phyloP scores from a whole-genome alignment of 2,113 vertebrate genomes.

The Notothenia rossii region DNA sequence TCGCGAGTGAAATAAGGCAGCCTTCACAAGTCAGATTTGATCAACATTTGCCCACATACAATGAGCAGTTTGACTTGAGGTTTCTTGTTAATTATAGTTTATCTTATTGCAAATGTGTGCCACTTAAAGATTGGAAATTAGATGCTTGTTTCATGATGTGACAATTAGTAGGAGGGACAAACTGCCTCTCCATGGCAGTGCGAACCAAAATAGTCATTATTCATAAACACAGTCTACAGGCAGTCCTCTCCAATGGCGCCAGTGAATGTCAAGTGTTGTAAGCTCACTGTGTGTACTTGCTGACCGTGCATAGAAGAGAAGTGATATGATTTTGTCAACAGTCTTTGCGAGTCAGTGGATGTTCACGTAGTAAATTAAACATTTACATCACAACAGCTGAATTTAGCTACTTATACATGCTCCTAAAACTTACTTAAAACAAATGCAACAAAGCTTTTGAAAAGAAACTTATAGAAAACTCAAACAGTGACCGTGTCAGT shows the following conservation, averaged over 20 bases:
- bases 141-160: constrained; percentile 31
- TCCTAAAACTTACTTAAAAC: background rate
- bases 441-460: constrained; percentile 19
- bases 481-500: constrained; percentile 8
- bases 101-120: constrained; percentile 13
- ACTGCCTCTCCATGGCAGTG: constrained; percentile 9
- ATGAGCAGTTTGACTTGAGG: constrained; percentile 9
- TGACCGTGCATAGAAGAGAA: constrained; percentile 29
- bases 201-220: constrained; percentile 52
- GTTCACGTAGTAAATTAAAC: constrained; percentile 26
- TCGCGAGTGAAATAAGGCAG: constrained; percentile 13
- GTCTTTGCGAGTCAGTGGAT: constrained; percentile 56
- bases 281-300: constrained; percentile 44
- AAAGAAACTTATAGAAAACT: constrained; percentile 13
- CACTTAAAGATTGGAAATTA: constrained; percentile 13
- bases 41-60: constrained; percentile 16
- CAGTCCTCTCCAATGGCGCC: constrained; percentile 31
- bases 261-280: constrained; percentile 19
- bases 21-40: constrained; percentile 20
- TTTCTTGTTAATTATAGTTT: constrained; percentile 36
- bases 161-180: constrained; percentile 30
- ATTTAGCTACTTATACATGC: constrained; percentile 7
- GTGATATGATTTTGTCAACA: constrained; percentile 37
- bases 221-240: constrained; percentile 48
- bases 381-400: constrained; percentile 41